Evolutionary conservation across 2,888 invertebrate species (phyloP), one percentile per base, ranked within the genome.

Genomic region (Diaphora mendica): DNA sequence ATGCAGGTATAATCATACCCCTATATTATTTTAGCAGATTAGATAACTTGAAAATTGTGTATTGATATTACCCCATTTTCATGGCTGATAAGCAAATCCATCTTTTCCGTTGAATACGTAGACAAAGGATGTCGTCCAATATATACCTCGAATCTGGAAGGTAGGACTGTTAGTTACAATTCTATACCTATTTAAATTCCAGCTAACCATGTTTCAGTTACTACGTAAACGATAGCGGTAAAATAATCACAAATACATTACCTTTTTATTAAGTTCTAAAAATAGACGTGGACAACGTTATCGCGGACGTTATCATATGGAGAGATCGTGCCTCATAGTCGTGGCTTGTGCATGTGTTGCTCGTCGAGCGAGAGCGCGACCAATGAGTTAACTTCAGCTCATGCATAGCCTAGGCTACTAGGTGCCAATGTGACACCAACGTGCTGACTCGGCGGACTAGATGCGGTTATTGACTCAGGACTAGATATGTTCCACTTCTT

Each of bases 241-340:
- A 88, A 87, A 81, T 87, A 89, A 92, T 91, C 90, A 88, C 89
- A 90, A 90, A 89, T 88, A 87, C 82, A 88, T 91, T 92, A 93
- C 92, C 91, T 94, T 94, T 93, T 94, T 94, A 92, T 92, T 91
- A 89, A 89, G 86, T 91, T 93, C 94, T 95, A 94, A 92, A 94
- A 93, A 93, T 95, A 95, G 87, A 86, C 81, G 77, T 82, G 85
- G 89, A 88, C 89, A 91, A 90, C 91, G 94, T 94, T 95, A 95
- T 95, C 95, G 89, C 89, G 86, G 88, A 89, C 91, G 93, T 93
- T 95, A 95, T 95, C 94, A 94, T 92, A 93, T 92, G 92, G 93
- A 92, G 91, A 94, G 91, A 93, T 92, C 91, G 83, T 85, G 83
- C 79, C 80, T 84, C 80, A 85, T 80, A 77, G 84, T 77, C 77